These are phyloP conservation scores for Nesidiocoris tenuis DNA, from an alignment of 2,888 invertebrate genomes.

Conservation along the genomic window DNA sequence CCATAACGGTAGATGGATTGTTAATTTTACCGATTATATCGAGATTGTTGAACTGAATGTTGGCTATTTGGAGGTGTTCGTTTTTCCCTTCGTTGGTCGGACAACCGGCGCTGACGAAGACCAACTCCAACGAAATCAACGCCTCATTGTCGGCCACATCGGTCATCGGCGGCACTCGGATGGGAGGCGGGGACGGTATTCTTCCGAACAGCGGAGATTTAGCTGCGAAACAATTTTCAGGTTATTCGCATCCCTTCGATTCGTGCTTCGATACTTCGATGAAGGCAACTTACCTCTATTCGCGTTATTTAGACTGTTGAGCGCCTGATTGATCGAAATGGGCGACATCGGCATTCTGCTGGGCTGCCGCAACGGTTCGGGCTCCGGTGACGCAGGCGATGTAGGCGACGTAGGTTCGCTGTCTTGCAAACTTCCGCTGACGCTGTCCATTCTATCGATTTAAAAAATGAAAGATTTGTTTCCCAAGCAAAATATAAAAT, in stretches of 20 bases:
- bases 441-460: conserved; percentile 81
- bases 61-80: conserved; percentile 67
- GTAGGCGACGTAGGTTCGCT: conserved; percentile 89
- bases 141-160: conserved; percentile 59
- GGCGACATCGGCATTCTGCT: conserved; percentile 56
- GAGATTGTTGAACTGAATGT: conserved; percentile 88
- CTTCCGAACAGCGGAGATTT: conserved; percentile 45
- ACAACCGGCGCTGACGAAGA: conserved; percentile 64
- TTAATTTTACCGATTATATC: conserved; percentile 79
- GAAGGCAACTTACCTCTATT: conserved; percentile 50
- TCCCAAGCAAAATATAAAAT: background rate
- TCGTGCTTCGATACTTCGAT: too few relatives aligned
- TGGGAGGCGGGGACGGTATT: conserved; percentile 45
- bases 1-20: background rate
- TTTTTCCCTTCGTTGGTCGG: conserved; percentile 57
- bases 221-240: conserved; percentile 25
- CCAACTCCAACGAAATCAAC: conserved; percentile 77
- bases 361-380: conserved; percentile 49
- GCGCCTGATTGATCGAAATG: conserved; percentile 60
- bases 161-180: conserved; percentile 31
- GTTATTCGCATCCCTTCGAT: background rate
- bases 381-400: conserved; percentile 75
- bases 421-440: conserved; percentile 87
- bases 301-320: conserved; percentile 55
- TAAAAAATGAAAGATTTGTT: conserved; percentile 1